phyloP scores from a whole-genome alignment of 2,888 invertebrate genomes.

The Pandemis corylana region DNA sequence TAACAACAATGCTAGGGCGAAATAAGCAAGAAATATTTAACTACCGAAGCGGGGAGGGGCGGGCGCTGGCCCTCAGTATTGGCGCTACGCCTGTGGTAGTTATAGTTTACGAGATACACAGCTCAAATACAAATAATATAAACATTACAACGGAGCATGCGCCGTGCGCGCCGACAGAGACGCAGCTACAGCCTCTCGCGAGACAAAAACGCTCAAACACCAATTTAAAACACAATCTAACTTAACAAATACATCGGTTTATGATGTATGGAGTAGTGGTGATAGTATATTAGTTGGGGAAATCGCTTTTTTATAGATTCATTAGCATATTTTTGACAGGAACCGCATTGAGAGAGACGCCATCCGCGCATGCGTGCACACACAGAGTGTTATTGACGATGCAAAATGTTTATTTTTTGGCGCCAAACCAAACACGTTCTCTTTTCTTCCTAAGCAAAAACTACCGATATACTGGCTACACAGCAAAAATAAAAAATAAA shows the following conservation, averaged over 20 bases:
- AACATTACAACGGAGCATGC: slow-evolving; percentile 84
- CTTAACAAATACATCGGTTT: slow-evolving; percentile 41
- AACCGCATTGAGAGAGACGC: slow-evolving; percentile 54
- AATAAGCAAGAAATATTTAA: slow-evolving; percentile 86
- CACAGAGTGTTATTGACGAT: slow-evolving; percentile 80
- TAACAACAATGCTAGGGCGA: slow-evolving; percentile 85
- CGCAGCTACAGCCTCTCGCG: slow-evolving; percentile 53
- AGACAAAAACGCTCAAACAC: slow-evolving; percentile 28
- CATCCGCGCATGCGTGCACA: slow-evolving; percentile 72
- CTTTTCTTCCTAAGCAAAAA: not conserved
- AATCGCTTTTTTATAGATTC: slow-evolving; percentile 79
- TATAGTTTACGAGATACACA: slow-evolving; percentile 86
- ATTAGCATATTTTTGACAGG: slow-evolving; percentile 84
- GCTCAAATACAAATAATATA: slow-evolving; percentile 86
- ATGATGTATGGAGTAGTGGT: slow-evolving; percentile 61
- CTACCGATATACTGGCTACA: not conserved
- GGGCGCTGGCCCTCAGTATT: slow-evolving; percentile 82
- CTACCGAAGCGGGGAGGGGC: slow-evolving; percentile 82
- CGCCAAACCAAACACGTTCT: slow-evolving; percentile 55
- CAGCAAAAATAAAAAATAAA: slow-evolving; percentile 4
- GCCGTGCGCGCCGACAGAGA: slow-evolving; percentile 74
- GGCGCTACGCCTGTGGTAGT: slow-evolving; percentile 85
- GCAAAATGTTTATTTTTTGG: slow-evolving; percentile 77
- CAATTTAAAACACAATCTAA: slow-evolving; percentile 26
- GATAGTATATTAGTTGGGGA: slow-evolving; percentile 50